These are phyloP conservation scores for Drosophila novamexicana DNA, from an alignment of 1,140 invertebrate genomes.

Conservation along the genomic window DNA sequence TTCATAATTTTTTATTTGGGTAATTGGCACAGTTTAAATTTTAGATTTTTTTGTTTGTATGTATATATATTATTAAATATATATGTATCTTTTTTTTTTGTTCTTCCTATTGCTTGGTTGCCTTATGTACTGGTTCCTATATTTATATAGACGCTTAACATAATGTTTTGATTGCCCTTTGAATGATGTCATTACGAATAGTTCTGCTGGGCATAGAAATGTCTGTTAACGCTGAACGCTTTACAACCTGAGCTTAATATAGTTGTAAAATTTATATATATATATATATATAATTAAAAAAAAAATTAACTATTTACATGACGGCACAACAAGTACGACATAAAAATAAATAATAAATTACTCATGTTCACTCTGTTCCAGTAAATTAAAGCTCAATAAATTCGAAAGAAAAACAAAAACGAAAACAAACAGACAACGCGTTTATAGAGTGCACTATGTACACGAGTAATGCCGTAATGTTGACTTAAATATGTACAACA, in stretches of 20 bases:
- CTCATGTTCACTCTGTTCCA: conserved; percentile 9
- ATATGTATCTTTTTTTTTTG: conserved; percentile 12
- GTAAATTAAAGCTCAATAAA: conserved; percentile 29
- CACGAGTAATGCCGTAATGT: conserved; percentile 24
- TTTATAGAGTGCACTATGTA: conserved; percentile 24
- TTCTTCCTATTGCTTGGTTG: conserved; percentile 11
- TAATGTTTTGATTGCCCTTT: conserved; percentile 73
- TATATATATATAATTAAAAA: conserved; percentile 32
- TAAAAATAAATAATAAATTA: conserved; percentile 18
- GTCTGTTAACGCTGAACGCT: conserved; percentile 42
- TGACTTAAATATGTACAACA: conserved; percentile 44
- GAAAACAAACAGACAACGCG: conserved; percentile 34
- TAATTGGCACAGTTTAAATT: conserved; percentile 75
- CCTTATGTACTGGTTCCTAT: conserved; percentile 14
- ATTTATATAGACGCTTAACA: conserved; percentile 52
- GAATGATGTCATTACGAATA: conserved; percentile 45
- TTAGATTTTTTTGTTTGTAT: conserved; percentile 26
- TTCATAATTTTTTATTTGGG: conserved; percentile 41
- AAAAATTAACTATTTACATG: conserved; percentile 40
- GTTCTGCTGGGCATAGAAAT: conserved; percentile 42
- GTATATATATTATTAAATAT: conserved; percentile 6
- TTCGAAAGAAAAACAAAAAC: conserved; percentile 4
- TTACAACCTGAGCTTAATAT: conserved; percentile 77
- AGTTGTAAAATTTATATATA: conserved; percentile 38
- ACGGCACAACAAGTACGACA: conserved; percentile 22